A percentile compares a stretch with the other conserved stretches of the same genome.
These are phyloP conservation scores for Eulithis testata DNA, from an alignment of 2,888 invertebrate species.

Conservation along the genomic window DNA sequence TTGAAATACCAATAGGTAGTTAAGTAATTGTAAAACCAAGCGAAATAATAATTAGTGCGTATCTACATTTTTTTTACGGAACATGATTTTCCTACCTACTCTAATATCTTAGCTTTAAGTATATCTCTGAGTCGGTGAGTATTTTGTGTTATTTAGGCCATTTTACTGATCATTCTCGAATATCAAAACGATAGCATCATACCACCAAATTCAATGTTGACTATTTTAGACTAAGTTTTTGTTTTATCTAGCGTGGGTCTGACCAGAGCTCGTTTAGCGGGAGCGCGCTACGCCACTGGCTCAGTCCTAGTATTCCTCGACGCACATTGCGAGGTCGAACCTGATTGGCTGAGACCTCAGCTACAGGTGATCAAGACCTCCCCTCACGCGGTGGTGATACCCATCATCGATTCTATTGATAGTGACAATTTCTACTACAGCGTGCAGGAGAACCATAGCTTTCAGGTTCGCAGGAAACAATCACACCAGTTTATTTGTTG, in stretches of 20 bases:
- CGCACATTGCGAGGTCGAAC: conserved; percentile 94
- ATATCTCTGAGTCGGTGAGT: too few species aligned
- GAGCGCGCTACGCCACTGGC: conserved; percentile 92
- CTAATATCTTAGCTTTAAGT: too few species aligned
- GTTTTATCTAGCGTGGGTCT: conserved; percentile 46
- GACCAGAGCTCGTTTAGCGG: conserved; percentile 93
- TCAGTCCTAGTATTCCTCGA: conserved; percentile 94
- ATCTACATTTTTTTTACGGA: too few species aligned
- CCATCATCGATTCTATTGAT: conserved; percentile 97
- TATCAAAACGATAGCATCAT: too few species aligned
- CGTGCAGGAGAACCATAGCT: conserved; percentile 79
- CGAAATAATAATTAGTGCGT: too few species aligned
- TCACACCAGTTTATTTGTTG: conserved; percentile 4
- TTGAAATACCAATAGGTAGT: not conserved
- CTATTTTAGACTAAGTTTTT: not conserved
- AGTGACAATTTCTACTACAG: conserved; percentile 91
- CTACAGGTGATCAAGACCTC: conserved; percentile 90
- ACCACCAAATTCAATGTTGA: too few species aligned
- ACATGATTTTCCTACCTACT: too few species aligned
- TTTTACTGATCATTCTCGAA: too few species aligned
- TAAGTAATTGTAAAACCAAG: not conserved
- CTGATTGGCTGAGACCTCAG: conserved; percentile 95
- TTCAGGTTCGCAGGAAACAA: conserved; percentile 64
- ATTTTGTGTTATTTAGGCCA: too few species aligned
- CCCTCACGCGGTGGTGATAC: conserved; percentile 92